phyloP scores from a whole-genome alignment of 2,888 invertebrate genomes.

The Harpagoxenus sublaevis region DNA sequence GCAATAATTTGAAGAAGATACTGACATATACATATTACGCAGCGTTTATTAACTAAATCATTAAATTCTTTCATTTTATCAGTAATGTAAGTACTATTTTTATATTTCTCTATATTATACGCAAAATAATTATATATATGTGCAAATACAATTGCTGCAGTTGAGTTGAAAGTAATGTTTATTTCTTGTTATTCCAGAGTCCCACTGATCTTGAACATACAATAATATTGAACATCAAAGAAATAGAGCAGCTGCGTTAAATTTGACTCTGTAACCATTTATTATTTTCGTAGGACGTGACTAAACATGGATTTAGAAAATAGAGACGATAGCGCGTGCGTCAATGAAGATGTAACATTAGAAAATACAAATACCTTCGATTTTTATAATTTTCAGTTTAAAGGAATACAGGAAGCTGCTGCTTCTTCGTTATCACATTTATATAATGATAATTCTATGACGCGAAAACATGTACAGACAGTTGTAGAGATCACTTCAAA shows the following conservation, averaged over 20 bases:
- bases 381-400: background rate
- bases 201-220: background rate
- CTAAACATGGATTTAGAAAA: background rate
- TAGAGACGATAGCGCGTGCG: background rate
- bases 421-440: conserved; percentile 10
- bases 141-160: background rate
- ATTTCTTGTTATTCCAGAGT: background rate
- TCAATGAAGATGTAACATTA: background rate
- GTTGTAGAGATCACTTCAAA: conserved; percentile 1
- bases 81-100: conserved; percentile 10
- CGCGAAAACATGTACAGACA: background rate
- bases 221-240: background rate
- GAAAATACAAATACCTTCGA: background rate
- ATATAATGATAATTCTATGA: conserved; percentile 3
- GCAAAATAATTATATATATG: background rate
- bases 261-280: background rate
- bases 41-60: background rate
- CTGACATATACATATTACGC: too few relatives aligned
- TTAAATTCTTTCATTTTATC: conserved; percentile 7
- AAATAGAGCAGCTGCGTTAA: conserved; percentile 7
- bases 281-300: background rate
- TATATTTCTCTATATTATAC: too few relatives aligned
- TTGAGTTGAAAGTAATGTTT: background rate
- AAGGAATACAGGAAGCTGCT: background rate
- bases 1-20: too few relatives aligned